Conservation (phyloP, 2,113 vertebrate species). For the Bungarus multicinctus region DNA sequence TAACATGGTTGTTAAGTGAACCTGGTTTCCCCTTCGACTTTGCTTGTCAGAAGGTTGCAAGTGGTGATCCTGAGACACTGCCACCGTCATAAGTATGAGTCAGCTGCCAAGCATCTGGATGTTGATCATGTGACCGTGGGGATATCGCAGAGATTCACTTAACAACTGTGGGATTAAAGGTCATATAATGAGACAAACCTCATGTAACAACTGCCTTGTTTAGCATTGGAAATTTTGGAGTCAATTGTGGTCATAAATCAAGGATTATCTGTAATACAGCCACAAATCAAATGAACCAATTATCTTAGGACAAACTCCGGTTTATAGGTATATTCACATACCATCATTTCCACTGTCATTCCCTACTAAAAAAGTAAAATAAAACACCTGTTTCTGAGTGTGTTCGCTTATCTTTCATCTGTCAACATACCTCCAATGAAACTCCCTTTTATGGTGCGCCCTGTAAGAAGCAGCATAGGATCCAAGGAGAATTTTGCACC, state of each 20-base stretch:
- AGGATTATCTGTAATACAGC: background rate
- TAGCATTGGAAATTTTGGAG: background rate
- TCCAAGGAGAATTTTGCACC: background rate
- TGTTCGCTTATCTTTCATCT: rapidly evolving
- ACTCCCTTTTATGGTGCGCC: constrained; percentile 53
- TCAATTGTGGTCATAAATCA: no score
- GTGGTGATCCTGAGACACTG: background rate
- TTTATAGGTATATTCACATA: background rate
- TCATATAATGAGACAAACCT: background rate
- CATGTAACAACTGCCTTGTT: background rate
- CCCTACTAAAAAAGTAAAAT: background rate
- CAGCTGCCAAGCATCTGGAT: background rate
- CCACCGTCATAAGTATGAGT: background rate
- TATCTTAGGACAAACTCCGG: background rate
- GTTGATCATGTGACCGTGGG: no score
- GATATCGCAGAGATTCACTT: background rate
- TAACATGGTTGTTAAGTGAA: background rate
- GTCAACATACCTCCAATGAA: constrained; percentile 34
- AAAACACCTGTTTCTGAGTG: background rate
- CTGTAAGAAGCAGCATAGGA: constrained; percentile 50
- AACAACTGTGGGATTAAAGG: background rate
- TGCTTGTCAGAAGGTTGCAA: background rate
- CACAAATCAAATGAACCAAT: background rate
- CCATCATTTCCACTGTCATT: background rate
- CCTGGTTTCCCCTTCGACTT: background rate